These are phyloP conservation scores for Syngnathus rostellatus DNA, from an alignment of 2,797 vertebrate species.

Conservation along the genomic window DNA sequence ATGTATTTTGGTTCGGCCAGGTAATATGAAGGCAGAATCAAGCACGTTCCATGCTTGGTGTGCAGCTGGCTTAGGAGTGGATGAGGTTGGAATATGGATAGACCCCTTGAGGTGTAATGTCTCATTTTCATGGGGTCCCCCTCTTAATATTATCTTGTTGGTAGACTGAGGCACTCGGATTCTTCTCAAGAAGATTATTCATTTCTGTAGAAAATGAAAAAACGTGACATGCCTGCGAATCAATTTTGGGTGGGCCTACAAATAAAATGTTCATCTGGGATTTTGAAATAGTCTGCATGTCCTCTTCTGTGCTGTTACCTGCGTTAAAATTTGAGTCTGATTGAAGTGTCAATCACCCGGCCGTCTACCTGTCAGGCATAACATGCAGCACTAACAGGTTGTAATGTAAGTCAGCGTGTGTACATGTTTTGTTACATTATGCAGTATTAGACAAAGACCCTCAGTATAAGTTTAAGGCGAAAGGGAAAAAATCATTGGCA, in stretches of 20 bases:
- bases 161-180: not conserved
- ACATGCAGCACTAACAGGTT: not conserved
- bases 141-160: not conserved
- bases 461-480: not conserved
- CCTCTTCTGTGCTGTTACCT: not conserved
- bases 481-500: too few species aligned
- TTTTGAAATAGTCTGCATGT: not conserved
- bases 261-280: not conserved
- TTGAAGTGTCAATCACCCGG: not conserved
- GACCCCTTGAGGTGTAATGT: not conserved
- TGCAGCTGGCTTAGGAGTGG: too few species aligned
- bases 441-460: not conserved
- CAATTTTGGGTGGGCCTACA: not conserved
- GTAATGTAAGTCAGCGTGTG: not conserved
- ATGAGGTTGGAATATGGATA: not conserved
- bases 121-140: not conserved
- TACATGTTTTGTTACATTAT: not conserved
- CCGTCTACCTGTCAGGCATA: not conserved
- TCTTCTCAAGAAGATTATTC: not conserved
- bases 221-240: not conserved
- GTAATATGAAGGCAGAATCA: not conserved
- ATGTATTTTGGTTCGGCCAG: too few species aligned
- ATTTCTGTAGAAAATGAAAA: not conserved
- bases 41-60: too few species aligned
- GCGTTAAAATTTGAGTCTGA: not conserved